Evolutionary conservation across 2,888 invertebrate species (phyloP).

Genomic region (Archips crataeganus): DNA sequence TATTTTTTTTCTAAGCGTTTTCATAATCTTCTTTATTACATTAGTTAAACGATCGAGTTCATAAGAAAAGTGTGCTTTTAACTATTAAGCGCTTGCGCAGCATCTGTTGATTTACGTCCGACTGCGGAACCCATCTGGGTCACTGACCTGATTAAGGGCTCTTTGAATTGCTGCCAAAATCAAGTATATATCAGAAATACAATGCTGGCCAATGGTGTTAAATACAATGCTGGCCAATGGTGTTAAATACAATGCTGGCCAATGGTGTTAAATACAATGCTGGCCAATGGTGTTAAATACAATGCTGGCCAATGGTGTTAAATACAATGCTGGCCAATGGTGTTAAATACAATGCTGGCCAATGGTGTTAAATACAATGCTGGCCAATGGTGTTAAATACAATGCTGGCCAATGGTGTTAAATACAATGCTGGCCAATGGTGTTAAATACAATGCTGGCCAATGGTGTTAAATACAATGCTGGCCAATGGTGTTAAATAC

Average conservation of each 20-base stretch:
- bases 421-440: slow-evolving; percentile 2
- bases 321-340: no score
- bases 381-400: no score
- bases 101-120: slow-evolving; percentile 21
- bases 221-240: no score
- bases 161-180: slow-evolving; percentile 34
- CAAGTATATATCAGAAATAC: slow-evolving; percentile 5
- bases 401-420: no score
- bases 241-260: no score
- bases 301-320: no score
- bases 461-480: slow-evolving; percentile 9
- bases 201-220: slow-evolving; percentile 4
- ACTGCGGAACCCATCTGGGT: slow-evolving; percentile 34
- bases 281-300: no score
- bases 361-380: no score
- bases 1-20: neutral
- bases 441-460: slow-evolving; percentile 5
- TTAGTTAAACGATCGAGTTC: neutral
- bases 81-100: slow-evolving; percentile 19
- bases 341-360: no score
- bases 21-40: no score
- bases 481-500: neutral
- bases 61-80: neutral
- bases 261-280: no score
- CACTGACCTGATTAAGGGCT: slow-evolving; percentile 33